Evolutionary conservation across 2,888 invertebrate genomes (phyloP).

Genomic region (Alviniconcha strummeri): DNA sequence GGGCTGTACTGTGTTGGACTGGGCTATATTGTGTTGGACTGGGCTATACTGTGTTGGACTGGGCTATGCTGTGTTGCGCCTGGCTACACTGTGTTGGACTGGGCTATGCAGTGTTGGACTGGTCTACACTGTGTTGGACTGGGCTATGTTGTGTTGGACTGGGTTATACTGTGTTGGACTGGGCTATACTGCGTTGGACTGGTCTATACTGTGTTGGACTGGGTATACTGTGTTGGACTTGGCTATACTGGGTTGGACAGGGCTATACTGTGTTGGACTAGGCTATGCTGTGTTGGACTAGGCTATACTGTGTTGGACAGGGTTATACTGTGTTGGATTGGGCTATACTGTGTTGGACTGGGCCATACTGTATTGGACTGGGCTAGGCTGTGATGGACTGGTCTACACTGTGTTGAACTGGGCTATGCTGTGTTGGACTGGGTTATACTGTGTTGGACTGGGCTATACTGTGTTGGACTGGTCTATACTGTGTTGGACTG

Average conservation of each 20-base stretch:
- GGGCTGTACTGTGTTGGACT: too few species aligned
- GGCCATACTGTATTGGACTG: neutral
- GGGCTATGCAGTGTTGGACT: too few species aligned
- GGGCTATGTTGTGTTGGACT: too few species aligned
- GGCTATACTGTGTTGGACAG: neutral
- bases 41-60: too few species aligned
- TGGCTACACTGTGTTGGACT: too few species aligned
- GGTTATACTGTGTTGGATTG: neutral
- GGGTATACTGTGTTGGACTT: neutral
- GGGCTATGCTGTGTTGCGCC: too few species aligned
- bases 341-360: neutral
- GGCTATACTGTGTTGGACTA: neutral
- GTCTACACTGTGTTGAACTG: neutral
- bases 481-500: neutral
- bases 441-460: neutral
- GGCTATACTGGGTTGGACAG: neutral
- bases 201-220: neutral
- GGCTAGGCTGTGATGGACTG: neutral
- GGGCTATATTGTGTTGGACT: too few species aligned
- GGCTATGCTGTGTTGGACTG: neutral
- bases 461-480: neutral
- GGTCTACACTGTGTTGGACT: too few species aligned
- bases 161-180: too few species aligned
- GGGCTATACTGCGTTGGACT: too few species aligned
- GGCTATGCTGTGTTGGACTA: neutral